Conservation (phyloP, 2,113 vertebrate species). For the Alligator mississippiensis region DNA sequence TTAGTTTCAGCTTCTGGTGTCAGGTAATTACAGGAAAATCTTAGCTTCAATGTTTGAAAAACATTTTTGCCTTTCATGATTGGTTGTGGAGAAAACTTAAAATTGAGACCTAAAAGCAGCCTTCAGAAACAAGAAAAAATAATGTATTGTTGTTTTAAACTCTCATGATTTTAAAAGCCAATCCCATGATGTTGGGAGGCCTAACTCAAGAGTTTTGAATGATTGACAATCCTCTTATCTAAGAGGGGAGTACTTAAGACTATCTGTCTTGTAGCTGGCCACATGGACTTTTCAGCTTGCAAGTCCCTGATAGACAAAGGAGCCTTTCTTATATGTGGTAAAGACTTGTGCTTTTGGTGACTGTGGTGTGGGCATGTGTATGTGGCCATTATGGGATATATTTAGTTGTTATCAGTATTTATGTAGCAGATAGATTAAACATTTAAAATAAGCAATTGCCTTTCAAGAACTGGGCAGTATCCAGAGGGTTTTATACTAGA, state of each 20-base stretch:
- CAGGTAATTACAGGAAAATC: not conserved
- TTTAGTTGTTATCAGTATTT: conserved; percentile 40
- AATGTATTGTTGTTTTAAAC: conserved; percentile 27
- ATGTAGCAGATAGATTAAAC: conserved; percentile 23
- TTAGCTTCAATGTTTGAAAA: not conserved
- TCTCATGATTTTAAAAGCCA: not conserved
- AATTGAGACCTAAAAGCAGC: conserved; percentile 3
- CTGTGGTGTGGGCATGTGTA: not conserved
- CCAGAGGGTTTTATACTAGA: not conserved
- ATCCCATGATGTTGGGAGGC: conserved; percentile 59
- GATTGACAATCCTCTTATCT: conserved; percentile 60
- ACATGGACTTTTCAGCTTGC: conserved; percentile 25
- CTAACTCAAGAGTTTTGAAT: conserved; percentile 44
- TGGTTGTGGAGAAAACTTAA: not conserved
- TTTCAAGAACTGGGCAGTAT: not conserved
- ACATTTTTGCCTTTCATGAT: not conserved
- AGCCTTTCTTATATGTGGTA: conserved; percentile 19
- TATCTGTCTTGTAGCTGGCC: not conserved
- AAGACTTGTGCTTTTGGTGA: not conserved
- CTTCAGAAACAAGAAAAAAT: not conserved
- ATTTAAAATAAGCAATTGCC: conserved; percentile 28
- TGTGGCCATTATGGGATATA: not conserved
- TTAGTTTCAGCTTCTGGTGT: not conserved
- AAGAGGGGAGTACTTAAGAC: conserved; percentile 32
- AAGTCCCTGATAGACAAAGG: conserved; percentile 29